Evolutionary conservation across 2,888 invertebrate species (phyloP), one percentile per base, ranked within the genome.

Genomic region (Epistrophe grossulariae): DNA sequence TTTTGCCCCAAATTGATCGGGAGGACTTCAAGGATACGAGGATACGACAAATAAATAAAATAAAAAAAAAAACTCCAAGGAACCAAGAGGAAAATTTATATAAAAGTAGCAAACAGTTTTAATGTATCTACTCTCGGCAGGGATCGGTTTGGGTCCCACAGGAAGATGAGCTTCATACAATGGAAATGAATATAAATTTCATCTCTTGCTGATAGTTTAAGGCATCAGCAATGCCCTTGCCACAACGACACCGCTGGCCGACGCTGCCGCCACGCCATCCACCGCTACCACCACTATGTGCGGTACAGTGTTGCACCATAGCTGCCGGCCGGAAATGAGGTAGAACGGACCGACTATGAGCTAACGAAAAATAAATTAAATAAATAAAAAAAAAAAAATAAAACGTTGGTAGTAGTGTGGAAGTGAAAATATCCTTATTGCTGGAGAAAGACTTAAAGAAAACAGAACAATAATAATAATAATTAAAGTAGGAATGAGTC

Each of bases 121-220:
- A 77, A 84, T 77, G 66, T 59, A 71, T 38, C 64, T 66, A 55
- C 71, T 55, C 84, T 48, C 84, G 50, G 71, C 55, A 55, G 79
- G 79, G 64, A 64, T 79, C 48, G 68, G 62, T 13, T 70, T 64
- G 9, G 57, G 59, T 71, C 74, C 71, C 79, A 76, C 45, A 60
- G 79, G 70, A 84, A 59, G 45, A 59, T 57, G 52, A 68, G 19
- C 70, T 71, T 38, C 57, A 57, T 64, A 84, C 76, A 71, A 55
- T 66, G 62, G 66, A 70, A 59, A 70, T 73, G 70, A 79, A 76
- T 52, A 84, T 84, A 80, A 84, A 79, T 79, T 83, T 70, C 68
- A 62, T 74, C 79, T 70, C 70, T 62, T 70, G 79, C 74, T 79
- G 83, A 79, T 74, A 83, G 79, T 79, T 83, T 73, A 83, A 70